Conservation (phyloP, 37 sponge, comb jelly and placozoan genomes). For the Spongilla lacustris region DNA sequence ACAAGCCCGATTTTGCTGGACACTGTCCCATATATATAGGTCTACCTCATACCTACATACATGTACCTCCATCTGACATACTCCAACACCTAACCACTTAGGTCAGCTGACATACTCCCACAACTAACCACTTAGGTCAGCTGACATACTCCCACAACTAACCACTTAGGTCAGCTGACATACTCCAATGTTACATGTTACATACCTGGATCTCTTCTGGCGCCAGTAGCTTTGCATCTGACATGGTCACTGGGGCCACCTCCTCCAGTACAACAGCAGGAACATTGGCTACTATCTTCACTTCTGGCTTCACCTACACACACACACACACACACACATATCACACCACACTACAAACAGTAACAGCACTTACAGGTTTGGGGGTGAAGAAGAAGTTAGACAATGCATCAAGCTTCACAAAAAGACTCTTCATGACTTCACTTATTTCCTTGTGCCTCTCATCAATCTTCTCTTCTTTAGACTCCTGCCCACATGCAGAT, state of each 20-base stretch:
- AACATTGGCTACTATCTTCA: slow-evolving; percentile 75
- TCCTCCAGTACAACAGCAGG: slow-evolving; percentile 87
- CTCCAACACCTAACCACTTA: too few relatives aligned
- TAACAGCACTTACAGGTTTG: slow-evolving; percentile 72
- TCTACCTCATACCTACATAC: too few relatives aligned
- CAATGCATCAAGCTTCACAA: slow-evolving; percentile 93
- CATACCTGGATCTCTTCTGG: slow-evolving; percentile 81
- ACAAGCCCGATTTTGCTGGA: too few relatives aligned
- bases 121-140: slow-evolving; percentile 14
- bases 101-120: slow-evolving; percentile 20
- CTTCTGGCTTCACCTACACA: slow-evolving; percentile 69
- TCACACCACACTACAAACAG: neutral
- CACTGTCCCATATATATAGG: too few relatives aligned
- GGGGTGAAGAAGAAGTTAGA: slow-evolving; percentile 98
- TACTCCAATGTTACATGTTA: neutral
- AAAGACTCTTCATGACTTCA: slow-evolving; percentile 75
- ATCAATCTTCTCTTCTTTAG: slow-evolving; percentile 60
- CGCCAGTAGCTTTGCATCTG: slow-evolving; percentile 70
- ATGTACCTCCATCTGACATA: too few relatives aligned
- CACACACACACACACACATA: neutral
- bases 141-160: slow-evolving; percentile 5
- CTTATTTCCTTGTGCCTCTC: slow-evolving; percentile 67
- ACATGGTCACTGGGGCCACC: slow-evolving; percentile 65
- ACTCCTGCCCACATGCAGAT: neutral
- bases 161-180: slow-evolving; percentile 39